Conservation (phyloP, 2,797 vertebrate genomes). For the Tympanoctomys barrerae region DNA sequence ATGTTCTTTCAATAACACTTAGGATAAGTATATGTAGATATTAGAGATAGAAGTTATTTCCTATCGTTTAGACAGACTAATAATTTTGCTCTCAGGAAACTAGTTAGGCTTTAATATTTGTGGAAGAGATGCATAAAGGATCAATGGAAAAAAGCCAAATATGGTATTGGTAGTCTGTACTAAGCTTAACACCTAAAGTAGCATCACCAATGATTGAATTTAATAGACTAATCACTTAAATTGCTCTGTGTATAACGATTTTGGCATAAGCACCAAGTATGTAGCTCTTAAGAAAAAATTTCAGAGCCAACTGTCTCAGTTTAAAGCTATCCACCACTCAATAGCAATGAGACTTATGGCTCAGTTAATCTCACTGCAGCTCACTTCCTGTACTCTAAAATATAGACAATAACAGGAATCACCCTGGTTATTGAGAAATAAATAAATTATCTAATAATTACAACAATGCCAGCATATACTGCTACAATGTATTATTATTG, state of each 20-base stretch:
- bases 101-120: not conserved
- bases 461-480: not conserved
- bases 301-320: not conserved
- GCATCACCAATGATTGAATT: not conserved
- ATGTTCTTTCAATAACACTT: not conserved
- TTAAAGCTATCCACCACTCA: not conserved
- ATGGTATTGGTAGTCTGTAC: not conserved
- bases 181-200: conserved; percentile 8
- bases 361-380: not conserved
- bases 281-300: not conserved
- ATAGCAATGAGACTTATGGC: not conserved
- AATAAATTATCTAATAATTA: not conserved
- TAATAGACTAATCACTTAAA: conserved; percentile 3
- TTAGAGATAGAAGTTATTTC: not conserved
- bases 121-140: not conserved
- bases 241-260: not conserved
- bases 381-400: not conserved
- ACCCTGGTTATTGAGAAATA: not conserved
- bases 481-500: not conserved
- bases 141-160: conserved; percentile 23
- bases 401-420: not conserved
- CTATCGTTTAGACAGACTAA: not conserved
- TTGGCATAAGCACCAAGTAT: not conserved
- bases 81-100: not conserved
- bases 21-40: not conserved